A percentile compares a stretch with the other conserved stretches of the same genome.
Evolutionary conservation across 2,797 vertebrate species (phyloP).

Genomic region (Pangasius sanitwongsei): DNA sequence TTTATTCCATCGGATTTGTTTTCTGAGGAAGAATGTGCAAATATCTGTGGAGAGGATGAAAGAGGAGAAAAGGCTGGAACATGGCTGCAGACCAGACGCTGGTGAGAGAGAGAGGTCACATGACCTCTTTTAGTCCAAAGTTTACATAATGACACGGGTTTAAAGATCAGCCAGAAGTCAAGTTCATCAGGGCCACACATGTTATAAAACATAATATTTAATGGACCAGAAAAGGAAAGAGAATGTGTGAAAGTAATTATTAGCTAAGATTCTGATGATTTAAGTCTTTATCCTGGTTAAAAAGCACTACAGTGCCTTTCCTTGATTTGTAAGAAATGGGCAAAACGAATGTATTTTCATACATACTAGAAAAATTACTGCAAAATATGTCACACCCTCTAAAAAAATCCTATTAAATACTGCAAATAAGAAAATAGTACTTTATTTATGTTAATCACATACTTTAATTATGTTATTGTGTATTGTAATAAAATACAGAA

Average conservation of each 20-base stretch:
- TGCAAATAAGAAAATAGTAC: neutral
- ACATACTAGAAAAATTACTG: neutral
- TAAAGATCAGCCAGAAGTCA: neutral
- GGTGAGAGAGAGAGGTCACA: constrained; percentile 12
- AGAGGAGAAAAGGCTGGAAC: neutral
- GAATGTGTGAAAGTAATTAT: constrained; percentile 18
- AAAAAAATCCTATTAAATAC: neutral
- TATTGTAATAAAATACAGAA: neutral
- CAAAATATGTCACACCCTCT: neutral
- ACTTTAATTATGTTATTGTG: no score
- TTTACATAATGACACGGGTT: constrained; percentile 30
- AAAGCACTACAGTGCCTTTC: neutral
- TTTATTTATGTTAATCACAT: neutral
- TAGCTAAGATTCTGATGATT: constrained; percentile 11
- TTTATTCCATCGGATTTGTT: constrained; percentile 43
- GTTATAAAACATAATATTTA: constrained; percentile 14
- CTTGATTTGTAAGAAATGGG: neutral
- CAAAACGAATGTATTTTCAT: neutral
- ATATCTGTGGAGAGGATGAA: constrained; percentile 3
- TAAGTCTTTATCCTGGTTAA: neutral
- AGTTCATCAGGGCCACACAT: neutral
- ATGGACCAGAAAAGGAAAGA: neutral
- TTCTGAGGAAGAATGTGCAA: constrained; percentile 28
- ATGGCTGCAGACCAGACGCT: neutral
- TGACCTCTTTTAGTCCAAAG: constrained; percentile 37